Conservation (phyloP, 2,113 vertebrate species). For the Otolemur garnettii region DNA sequence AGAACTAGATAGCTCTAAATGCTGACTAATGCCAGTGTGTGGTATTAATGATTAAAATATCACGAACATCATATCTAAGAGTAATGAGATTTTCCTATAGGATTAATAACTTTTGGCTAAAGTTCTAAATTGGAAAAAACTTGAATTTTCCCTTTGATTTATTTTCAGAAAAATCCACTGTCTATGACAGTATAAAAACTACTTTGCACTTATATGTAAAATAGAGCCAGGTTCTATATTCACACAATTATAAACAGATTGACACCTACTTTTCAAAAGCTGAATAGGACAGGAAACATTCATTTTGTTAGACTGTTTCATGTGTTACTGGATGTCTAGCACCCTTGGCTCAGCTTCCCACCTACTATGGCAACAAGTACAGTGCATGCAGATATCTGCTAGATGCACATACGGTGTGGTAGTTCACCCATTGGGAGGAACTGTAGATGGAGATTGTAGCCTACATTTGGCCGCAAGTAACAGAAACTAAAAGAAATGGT, state of each 20-base stretch:
- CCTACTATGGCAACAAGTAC: background rate
- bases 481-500: background rate
- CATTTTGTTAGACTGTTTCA: background rate
- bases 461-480: background rate
- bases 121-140: background rate
- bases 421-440: background rate
- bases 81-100: background rate
- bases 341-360: background rate
- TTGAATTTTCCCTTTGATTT: slow-evolving; percentile 5
- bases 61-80: background rate
- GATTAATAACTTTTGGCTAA: background rate
- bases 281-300: background rate
- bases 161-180: background rate
- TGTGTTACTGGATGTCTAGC: background rate
- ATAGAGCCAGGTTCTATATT: background rate
- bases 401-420: background rate
- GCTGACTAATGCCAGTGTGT: background rate
- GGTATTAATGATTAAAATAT: background rate
- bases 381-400: background rate
- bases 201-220: background rate
- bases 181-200: background rate
- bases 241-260: background rate
- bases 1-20: background rate
- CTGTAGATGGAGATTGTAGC: background rate
- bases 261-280: background rate